phyloP scores from a whole-genome alignment of 2,113 vertebrate species.

The Oreochromis niloticus region DNA sequence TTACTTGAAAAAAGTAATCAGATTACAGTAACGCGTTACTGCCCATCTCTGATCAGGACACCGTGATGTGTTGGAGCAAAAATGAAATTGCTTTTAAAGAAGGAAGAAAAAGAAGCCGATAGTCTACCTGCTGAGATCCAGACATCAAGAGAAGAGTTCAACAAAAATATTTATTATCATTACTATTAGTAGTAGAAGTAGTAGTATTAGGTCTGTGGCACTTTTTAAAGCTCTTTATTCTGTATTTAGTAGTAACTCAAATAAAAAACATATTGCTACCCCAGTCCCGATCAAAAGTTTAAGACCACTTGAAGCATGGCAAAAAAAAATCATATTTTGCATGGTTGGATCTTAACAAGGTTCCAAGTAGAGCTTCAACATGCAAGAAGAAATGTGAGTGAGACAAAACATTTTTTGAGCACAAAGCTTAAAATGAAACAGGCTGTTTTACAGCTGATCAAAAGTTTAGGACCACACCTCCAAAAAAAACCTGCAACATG shows the following conservation, averaged over 20 bases:
- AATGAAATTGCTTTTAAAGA: not conserved
- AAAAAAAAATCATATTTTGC: not conserved
- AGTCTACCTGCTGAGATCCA: not conserved
- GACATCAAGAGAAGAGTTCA: not conserved
- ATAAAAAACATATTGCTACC: not conserved
- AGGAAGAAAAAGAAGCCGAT: not conserved
- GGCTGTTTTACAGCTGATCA: not conserved
- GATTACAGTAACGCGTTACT: no score
- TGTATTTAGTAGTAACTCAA: not conserved
- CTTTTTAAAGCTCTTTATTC: not conserved
- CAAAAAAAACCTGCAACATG: rapidly evolving
- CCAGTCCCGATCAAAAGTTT: not conserved
- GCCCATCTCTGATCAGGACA: no score
- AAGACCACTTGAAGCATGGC: not conserved
- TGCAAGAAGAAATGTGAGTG: not conserved
- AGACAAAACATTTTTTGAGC: not conserved
- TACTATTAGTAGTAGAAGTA: not conserved
- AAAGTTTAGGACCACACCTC: not conserved
- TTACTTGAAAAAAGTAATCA: no score
- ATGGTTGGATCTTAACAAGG: not conserved
- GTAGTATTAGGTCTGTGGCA: not conserved
- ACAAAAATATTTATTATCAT: not conserved
- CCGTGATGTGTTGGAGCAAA: not conserved
- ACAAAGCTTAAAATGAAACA: not conserved
- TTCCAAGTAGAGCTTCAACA: not conserved